Evolutionary conservation across 2,797 vertebrate species (phyloP), one percentile per base, ranked within the genome.

Genomic region (Meriones psammophilus): DNA sequence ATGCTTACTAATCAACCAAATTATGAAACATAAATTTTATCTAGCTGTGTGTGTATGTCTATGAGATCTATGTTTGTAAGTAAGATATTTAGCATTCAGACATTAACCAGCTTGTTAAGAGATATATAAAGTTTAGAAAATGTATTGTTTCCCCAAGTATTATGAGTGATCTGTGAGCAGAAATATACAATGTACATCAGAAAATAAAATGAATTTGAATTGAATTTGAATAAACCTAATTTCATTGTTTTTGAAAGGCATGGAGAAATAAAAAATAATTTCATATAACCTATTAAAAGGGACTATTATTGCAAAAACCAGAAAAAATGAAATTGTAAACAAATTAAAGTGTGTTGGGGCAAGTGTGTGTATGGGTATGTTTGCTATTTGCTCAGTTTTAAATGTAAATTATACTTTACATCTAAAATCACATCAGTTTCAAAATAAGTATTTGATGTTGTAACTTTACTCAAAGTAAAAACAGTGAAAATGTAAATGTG

Each of bases 131-230:
- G 9, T 89, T 91, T 69, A 84, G 26, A 26, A 95, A 91, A 86
- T 81, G 2, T 6, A 78, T 39, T 14, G 78, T 79, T 46, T 87
- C 15, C 12, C 2, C 24, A 83, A 36, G 76, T 89, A 92, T 80
- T 76, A 7, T 14, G 89, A 92, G 46, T 90, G 84, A 14, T 92
- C 8, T 90, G 20, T 85, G 62, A 54, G 42, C 78, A 95, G 18
- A 56, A 30, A 81, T 13, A 77, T 6, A 77, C 2, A 1, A 60
- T 68, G 8, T 36, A 15, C n/a, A 90, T 54, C 12, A 68, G 13
- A 80, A 20, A 83, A 80, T 76, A 94, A 92, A 94, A 92, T 68
- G 36, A 66, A 76, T 90, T 80, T 94, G 10, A 71, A 96, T 80
- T 68, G 8, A 69, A 14, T 71, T 60, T 62, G 50, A 24, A 84